Evolutionary conservation across 2,113 vertebrate species (phyloP), one percentile per base, ranked within the genome.

Genomic region (Cacatua alba): DNA sequence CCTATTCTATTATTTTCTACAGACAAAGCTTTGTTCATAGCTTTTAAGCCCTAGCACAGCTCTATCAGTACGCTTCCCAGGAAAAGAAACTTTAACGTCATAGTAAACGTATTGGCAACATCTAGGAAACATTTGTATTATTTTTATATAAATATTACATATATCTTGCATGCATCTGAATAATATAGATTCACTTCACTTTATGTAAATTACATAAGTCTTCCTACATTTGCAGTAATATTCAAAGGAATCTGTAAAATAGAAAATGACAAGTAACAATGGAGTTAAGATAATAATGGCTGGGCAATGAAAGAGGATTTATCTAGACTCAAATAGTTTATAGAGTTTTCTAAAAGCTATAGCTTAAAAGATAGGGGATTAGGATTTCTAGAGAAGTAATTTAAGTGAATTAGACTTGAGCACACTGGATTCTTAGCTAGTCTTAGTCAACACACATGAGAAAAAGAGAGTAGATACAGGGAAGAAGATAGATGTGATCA

Each of bases 121-220:
- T 64, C 46, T 68, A 89, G 1, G 23, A 94, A 95, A 78, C 2
- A 59, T 74, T 63, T 70, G n/a, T n/a, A 83, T 93, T 86, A 31
- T 90, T 92, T 75, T 77, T 12, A 87, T 83, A 72, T 83, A 88
- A 91, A 90, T 79, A 71, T 69, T 84, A 57, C 55, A 51, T 81
- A 51, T 63, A 53, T 41, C 64, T 68, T 86, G 29, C n/a, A 86
- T 81, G 21, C 29, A 68, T 83, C n/a, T 70, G 55, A 92, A 89
- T 93, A 90, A 90, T 44, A 87, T 7, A 6, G 74, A 79, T 94
- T 91, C 80, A 70, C 31, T 93, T 94, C 70, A 48, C 15, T 81
- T 93, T 75, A 74, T 63, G 41, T 49, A 88, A 86, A 90, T 71
- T 0, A 33, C 10, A 59, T 23, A 33, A 70, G 31, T 65, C 31